Evolutionary conservation across 1,140 invertebrate species (phyloP).

Genomic region (Pogonognathellus flavescens): DNA sequence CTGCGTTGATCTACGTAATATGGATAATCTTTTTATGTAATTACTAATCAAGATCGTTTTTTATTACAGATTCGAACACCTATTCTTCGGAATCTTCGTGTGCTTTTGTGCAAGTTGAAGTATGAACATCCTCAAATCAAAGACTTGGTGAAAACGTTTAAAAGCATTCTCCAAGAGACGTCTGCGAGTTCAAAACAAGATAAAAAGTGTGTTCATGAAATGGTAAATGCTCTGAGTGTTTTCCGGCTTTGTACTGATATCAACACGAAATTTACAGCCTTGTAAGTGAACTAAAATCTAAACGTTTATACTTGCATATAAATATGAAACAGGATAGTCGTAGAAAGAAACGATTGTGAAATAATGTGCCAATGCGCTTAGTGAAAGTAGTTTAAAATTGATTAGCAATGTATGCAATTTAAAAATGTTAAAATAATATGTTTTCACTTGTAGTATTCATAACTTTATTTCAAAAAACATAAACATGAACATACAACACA

Average conservation of each 20-base stretch:
- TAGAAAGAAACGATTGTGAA: too few relatives aligned
- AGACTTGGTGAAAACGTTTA: neutral
- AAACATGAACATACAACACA: constrained; percentile 42
- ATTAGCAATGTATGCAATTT: too few relatives aligned
- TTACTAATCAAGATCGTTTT: neutral
- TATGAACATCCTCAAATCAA: constrained; percentile 12
- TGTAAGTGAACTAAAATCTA: neutral
- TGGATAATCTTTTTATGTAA: neutral
- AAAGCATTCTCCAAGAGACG: neutral
- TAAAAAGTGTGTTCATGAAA: constrained; percentile 32
- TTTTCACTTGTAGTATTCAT: neutral
- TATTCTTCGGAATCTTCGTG: constrained; percentile 16
- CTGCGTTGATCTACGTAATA: too few relatives aligned
- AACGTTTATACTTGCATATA: too few relatives aligned
- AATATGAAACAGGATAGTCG: too few relatives aligned
- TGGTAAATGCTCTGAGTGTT: neutral
- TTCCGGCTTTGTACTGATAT: constrained; percentile 32
- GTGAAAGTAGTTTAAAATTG: too few relatives aligned
- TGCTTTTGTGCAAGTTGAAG: constrained; percentile 2
- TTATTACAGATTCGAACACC: neutral
- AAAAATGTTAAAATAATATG: too few relatives aligned
- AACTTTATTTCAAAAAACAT: constrained; percentile 47
- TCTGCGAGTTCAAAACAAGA: neutral
- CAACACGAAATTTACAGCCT: constrained; percentile 32
- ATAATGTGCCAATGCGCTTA: too few relatives aligned